Percentiles rank a stretch among this genome's conserved stretches.
Conservation (phyloP, 2,888 invertebrate genomes). For the Toxonevra muliebris region DNA sequence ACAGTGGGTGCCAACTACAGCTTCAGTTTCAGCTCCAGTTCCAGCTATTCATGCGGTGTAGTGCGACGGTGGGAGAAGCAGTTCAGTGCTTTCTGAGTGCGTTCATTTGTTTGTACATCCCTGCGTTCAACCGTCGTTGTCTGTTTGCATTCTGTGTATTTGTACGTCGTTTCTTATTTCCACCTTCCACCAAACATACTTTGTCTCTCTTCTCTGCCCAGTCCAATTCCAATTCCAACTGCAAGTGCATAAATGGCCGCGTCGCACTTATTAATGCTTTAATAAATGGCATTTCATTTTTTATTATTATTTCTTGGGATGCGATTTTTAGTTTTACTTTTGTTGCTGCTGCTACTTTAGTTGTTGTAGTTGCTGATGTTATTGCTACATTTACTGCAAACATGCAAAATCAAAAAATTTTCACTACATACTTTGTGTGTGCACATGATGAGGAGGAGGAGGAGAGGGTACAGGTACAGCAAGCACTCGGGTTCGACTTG, state of each 20-base stretch:
- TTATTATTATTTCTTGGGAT: constrained; percentile 50
- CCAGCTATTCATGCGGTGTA: too few species aligned
- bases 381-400: not conserved
- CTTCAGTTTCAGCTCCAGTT: too few species aligned
- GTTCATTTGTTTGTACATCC: too few species aligned
- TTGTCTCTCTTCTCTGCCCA: not conserved
- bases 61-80: too few species aligned
- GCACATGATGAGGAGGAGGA: not conserved
- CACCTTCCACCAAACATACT: too few species aligned
- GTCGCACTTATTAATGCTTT: constrained; percentile 65
- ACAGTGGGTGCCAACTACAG: too few species aligned
- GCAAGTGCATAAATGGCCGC: constrained; percentile 44
- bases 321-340: constrained; percentile 32
- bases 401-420: not conserved
- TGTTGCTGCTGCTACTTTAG: not conserved
- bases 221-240: constrained; percentile 31
- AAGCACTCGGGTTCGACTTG: constrained; percentile 11
- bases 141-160: too few species aligned
- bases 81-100: too few species aligned
- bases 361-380: not conserved
- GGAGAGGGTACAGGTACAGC: constrained; percentile 4
- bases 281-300: constrained; percentile 65
- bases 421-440: too few species aligned
- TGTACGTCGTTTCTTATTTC: too few species aligned
- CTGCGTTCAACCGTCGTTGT: too few species aligned